Evolutionary conservation across 2,888 invertebrate species (phyloP), one percentile per base, ranked within the genome.

Genomic region (Ashinkailepas kermadecensis): DNA sequence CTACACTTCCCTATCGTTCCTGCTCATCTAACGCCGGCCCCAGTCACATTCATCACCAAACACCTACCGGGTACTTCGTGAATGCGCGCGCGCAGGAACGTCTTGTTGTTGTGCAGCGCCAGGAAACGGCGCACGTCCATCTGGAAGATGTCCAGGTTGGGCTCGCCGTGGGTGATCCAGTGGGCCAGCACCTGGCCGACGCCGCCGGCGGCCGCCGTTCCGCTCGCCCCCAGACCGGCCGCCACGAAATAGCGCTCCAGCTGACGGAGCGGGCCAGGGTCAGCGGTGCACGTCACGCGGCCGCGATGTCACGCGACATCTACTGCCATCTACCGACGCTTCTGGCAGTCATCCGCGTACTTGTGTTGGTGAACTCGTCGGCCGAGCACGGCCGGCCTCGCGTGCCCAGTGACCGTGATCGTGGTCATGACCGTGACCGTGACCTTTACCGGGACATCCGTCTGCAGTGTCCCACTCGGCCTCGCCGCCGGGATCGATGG

Each of bases 141-240:
- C 74, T 85, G 85, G 15, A 85, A 95, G 89, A 96, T 91, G 87
- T 97, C 96, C 84, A 93, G 90, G 58, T 92, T 91, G 0, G 95
- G 92, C 84, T 92, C 91, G 0, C 95, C 95, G 84, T 93, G 92
- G 0, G 93, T 91, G 78, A 99, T 95, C 86, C 95, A 91, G 87
- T 97, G 95, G 0, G 94, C 94, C 0, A 96, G 92, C 0, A 95
- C 92, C 86, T 93, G 91, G 0, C 97, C 98, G n/a, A 97, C 93
- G 9, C 98, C 99, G 0, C 97, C 97, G 0, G 97, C 96, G 13
- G 96, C 94, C 1, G 95, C 94, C 80, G 97, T 93, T n/a, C 98
- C 98, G 59, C 95, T 93, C 0, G 97, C 96, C 89, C 96, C 96
- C 93, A 97, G 95, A 6, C 98, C 99, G 67, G 97, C 95, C 0